Evolutionary conservation across 2,113 vertebrate species (phyloP).

Genomic region (Platichthys flesus): DNA sequence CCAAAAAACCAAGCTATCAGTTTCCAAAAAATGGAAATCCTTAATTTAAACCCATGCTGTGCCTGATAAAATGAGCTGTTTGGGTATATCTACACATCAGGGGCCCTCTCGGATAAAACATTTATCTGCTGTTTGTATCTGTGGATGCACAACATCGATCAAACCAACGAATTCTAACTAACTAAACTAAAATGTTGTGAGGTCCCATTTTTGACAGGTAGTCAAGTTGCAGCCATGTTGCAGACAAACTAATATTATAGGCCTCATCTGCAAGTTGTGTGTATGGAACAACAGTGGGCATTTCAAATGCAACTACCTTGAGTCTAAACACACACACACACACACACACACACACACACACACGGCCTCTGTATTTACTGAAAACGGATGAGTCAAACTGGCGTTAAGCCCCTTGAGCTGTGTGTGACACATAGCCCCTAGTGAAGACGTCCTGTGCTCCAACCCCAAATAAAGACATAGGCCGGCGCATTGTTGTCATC

Average conservation of each 20-base stretch:
- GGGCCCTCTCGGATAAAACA: neutral
- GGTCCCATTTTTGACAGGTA: neutral
- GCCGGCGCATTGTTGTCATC: slow-evolving; percentile 71
- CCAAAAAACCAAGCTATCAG: no score
- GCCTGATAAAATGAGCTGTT: neutral
- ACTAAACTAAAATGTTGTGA: neutral
- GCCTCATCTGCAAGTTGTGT: slow-evolving; percentile 34
- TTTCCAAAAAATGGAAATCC: slow-evolving; percentile 7
- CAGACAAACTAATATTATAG: neutral
- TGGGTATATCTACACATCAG: slow-evolving; percentile 16
- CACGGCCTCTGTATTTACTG: slow-evolving; percentile 72
- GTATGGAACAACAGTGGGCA: slow-evolving; percentile 18
- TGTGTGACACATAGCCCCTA: slow-evolving; percentile 57
- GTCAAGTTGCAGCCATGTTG: neutral
- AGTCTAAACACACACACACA: slow-evolving; percentile 50
- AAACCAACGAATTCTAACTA: neutral
- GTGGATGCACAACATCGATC: neutral
- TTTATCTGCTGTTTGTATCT: slow-evolving; percentile 14
- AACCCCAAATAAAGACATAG: slow-evolving; percentile 83
- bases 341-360: neutral
- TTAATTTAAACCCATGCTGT: neutral
- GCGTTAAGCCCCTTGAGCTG: slow-evolving; percentile 62
- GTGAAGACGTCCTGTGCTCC: slow-evolving; percentile 61
- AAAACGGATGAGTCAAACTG: slow-evolving; percentile 68
- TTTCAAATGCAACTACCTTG: slow-evolving; percentile 36